Base-by-base conservation (phyloP, 2,888 invertebrate genomes). In the Rhaphigaster nebulosa region DNA sequence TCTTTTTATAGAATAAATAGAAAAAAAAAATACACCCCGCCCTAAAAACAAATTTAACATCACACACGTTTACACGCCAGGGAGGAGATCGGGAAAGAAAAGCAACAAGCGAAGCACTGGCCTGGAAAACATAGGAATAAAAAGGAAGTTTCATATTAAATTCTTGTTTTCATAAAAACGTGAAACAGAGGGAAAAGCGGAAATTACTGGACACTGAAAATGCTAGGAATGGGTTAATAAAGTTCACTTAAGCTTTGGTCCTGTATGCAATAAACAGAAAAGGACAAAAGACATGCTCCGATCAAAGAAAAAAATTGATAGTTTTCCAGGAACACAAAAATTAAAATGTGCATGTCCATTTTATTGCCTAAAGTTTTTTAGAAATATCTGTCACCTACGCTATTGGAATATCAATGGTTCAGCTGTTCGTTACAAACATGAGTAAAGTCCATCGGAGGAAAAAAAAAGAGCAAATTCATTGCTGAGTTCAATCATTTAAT, bases 101-200 rank as follows among this genome's bases (percentile, higher is more conserved):
- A 34, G 29, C 70, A 34, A 70, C 70, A 70, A 70, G 70, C 70
- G 70, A 20, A 34, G 34, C 70, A 38, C 18, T 34, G 34, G 5
- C 29, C 34, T 34, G 34, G 70, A 70, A 70, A 34, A 38, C 70
- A 38, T 34, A 34, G 70, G 20, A 34, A 70, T 70, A 18, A 70
- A 70, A 70, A 70, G 70, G 34, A 34, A 70, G 34, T 70, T 70
- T 15, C 38, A 70, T 70, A 70, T 70, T 70, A 70, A 70, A 70
- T 70, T 70, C 34, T 70, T 34, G 34, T 70, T 38, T 26, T 70
- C 65, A 2, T 29, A 29, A 29, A 65, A 70, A 34, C 34, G 13
- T 20, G 70, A 65, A 15, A 29, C 1, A 34, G 18, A 70, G 34
- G 12, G 60, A n/a, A 56, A 56, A 56, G 56, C 1, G 20, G 34